These are phyloP conservation scores for Standfussiana lucernea DNA, from an alignment of 2,888 invertebrate genomes.

Conservation along the genomic window DNA sequence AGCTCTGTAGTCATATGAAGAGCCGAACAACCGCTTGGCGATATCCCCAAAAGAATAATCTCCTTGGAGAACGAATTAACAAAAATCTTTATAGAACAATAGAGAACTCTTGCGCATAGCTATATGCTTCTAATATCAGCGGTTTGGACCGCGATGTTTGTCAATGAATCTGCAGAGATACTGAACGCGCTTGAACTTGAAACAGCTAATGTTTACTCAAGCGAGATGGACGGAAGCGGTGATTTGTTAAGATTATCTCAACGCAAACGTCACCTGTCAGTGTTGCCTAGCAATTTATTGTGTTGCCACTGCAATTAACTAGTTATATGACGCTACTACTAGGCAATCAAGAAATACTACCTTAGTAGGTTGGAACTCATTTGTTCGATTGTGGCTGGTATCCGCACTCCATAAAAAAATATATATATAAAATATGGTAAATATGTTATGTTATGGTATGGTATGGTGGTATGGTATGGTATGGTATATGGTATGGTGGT, in stretches of 20 bases:
- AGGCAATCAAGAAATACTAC: slow-evolving; percentile 1
- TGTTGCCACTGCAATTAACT: slow-evolving; percentile 43
- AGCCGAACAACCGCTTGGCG: background rate
- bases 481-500: too few relatives aligned
- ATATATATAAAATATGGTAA: too few relatives aligned
- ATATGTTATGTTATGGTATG: too few relatives aligned
- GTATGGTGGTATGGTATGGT: too few relatives aligned
- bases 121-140: background rate
- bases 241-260: slow-evolving; percentile 37
- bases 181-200: slow-evolving; percentile 29
- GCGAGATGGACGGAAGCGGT: slow-evolving; percentile 22
- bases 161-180: background rate
- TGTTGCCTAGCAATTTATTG: slow-evolving; percentile 39
- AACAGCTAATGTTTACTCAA: slow-evolving; percentile 34
- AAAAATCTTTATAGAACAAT: background rate
- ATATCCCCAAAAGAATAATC: background rate
- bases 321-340: background rate
- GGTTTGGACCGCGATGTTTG: background rate
- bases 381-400: background rate
- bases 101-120: background rate
- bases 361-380: background rate
- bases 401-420: too few relatives aligned
- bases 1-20: background rate
- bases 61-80: background rate
- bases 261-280: slow-evolving; percentile 29